Percentiles rank a stretch among this genome's conserved stretches.
These are phyloP conservation scores for Gisinianus flammeolus DNA, from an alignment of 2,888 invertebrate genomes.

Conservation along the genomic window DNA sequence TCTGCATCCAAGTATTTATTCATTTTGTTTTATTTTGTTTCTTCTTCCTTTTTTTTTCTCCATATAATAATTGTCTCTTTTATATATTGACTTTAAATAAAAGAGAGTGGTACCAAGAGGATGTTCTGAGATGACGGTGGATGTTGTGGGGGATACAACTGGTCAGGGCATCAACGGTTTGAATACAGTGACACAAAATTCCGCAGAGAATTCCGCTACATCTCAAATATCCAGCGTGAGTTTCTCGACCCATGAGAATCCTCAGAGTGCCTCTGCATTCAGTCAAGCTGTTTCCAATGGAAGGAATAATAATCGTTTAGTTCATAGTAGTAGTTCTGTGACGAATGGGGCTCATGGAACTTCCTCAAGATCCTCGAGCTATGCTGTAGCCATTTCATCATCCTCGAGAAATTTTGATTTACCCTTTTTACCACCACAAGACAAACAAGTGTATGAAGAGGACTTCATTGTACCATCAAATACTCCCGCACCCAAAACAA, in stretches of 20 bases:
- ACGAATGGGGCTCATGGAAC: constrained; percentile 56
- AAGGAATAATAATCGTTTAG: constrained; percentile 54
- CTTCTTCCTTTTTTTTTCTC: no score
- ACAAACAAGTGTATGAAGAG: constrained; percentile 52
- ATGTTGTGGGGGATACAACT: constrained; percentile 48
- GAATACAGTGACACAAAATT: constrained; percentile 57
- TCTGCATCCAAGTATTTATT: no score
- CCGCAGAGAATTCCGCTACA: constrained; percentile 57
- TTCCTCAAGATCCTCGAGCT: constrained; percentile 55
- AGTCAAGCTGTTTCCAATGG: constrained; percentile 57
- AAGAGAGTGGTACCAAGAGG: constrained; percentile 58
- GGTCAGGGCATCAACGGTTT: constrained; percentile 44
- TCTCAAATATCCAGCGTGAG: constrained; percentile 58
- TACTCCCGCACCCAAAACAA: constrained; percentile 35
- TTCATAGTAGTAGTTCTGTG: constrained; percentile 56
- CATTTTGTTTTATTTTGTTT: no score
- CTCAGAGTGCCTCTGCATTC: constrained; percentile 54
- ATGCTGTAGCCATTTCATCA: constrained; percentile 56
- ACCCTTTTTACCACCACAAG: constrained; percentile 52
- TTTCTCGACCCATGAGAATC: constrained; percentile 56
- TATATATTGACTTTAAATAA: neutral
- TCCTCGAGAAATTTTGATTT: constrained; percentile 56
- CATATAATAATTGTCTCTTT: no score
- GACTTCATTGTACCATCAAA: constrained; percentile 51
- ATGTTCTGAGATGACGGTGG: constrained; percentile 57